Base-by-base conservation (phyloP, 2,888 invertebrate genomes). In the Tetrapedia diversipes region DNA sequence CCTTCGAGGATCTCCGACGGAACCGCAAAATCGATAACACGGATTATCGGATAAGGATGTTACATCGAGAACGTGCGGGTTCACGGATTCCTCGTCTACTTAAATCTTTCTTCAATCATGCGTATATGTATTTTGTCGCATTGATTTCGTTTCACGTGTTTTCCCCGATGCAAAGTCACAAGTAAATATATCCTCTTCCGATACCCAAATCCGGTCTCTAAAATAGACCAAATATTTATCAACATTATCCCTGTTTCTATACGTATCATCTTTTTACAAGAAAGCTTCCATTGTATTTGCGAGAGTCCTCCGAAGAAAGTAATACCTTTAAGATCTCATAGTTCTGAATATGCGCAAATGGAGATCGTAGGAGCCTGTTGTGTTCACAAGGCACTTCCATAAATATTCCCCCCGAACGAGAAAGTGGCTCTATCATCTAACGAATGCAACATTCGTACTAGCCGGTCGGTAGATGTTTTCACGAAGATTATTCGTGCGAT, bases 21-120 rank as follows among this genome's bases (percentile, higher is more conserved):
- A n/a, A 29, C 34, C 29, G n/a, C 27, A 1, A 24, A 45, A 70
- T 79, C 70, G 79, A 70, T 80, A 80, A 57, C 45, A 7, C 19
- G 41, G 47, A 60, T 75, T 60, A 73, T 54, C 43, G 4, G 45
- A 29, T 51, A 51, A 59, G 16, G n/a, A 27, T 34, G 51, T 60
- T 39, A 32, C 37, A 14, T 45, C n/a, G 16, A 10, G 1, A 43
- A n/a, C 19, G 6, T 14, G 16, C 16, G 8, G 4, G 41, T 14
- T 2, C 6, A 39, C 1, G 14, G 4, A 41, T 57, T 53, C 53
- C 29, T n/a, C 29, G 22, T 51, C 0, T 16, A 51, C 43, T 11
- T 22, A 56, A 7, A 3, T 10, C 27, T 10, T n/a, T n/a, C 24
- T 22, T 0, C n/a, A 10, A 34, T 24, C 4, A n/a, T n/a, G n/a